Evolutionary conservation across 2,888 invertebrate genomes (phyloP).

Genomic region (Euphydryas editha): DNA sequence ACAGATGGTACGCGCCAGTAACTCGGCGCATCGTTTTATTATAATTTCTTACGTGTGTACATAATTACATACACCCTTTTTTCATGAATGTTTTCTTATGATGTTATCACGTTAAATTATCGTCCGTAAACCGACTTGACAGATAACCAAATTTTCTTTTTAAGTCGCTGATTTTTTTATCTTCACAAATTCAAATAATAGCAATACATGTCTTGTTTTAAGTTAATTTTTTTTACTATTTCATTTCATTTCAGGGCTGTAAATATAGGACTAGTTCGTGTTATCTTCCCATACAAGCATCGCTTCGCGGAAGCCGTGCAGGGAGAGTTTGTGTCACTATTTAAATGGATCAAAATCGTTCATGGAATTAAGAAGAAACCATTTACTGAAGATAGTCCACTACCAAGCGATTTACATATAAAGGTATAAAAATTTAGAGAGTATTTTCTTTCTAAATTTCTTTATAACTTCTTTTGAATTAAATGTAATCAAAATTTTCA

Average conservation of each 20-base stretch:
- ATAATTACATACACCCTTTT: no score
- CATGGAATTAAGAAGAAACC: slow-evolving; percentile 88
- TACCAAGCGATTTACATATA: slow-evolving; percentile 95
- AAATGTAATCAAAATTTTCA: slow-evolving; percentile 56
- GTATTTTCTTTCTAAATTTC: background rate
- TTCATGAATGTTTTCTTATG: no score
- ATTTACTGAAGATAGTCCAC: slow-evolving; percentile 86
- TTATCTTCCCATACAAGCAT: slow-evolving; percentile 93
- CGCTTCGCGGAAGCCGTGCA: slow-evolving; percentile 94
- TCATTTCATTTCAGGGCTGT: slow-evolving; percentile 70
- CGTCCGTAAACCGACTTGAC: no score
- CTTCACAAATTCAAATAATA: background rate
- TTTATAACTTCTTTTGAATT: background rate
- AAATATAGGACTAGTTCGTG: slow-evolving; percentile 86
- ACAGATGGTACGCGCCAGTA: no score
- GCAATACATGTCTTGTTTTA: background rate
- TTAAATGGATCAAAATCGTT: slow-evolving; percentile 96
- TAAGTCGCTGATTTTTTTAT: no score
- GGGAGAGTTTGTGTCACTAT: slow-evolving; percentile 93
- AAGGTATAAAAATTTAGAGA: slow-evolving; percentile 80
- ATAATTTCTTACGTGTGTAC: no score
- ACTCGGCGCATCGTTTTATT: no score
- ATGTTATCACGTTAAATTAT: no score
- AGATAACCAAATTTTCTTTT: no score
- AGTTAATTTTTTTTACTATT: background rate